Conservation (phyloP, 1,140 invertebrate species). For the Drosophila mauritiana region DNA sequence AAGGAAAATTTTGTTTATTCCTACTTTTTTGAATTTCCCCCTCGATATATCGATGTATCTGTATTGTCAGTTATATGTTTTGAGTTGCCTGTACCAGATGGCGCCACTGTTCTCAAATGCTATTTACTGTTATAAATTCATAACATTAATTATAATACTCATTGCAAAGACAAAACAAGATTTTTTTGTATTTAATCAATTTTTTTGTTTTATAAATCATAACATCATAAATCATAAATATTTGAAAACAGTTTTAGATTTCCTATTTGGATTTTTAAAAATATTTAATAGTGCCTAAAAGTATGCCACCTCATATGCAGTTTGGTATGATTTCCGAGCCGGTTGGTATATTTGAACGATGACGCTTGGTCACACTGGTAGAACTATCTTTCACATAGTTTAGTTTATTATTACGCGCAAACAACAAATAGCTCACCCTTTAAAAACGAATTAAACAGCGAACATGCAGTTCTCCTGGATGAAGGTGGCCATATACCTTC, state of each 20-base stretch:
- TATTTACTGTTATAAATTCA: too few relatives aligned
- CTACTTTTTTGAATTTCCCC: constrained; percentile 28
- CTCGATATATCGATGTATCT: constrained; percentile 4
- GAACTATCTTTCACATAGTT: not conserved
- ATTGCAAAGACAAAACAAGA: too few relatives aligned
- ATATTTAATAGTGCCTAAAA: not conserved
- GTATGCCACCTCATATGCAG: not conserved
- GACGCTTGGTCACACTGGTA: not conserved
- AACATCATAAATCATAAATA: too few relatives aligned
- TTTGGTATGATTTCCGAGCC: not conserved
- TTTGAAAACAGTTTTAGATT: too few relatives aligned
- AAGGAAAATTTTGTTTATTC: not conserved
- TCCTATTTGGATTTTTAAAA: too few relatives aligned
- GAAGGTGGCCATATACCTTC: constrained; percentile 89
- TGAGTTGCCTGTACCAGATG: not conserved
- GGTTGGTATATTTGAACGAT: not conserved
- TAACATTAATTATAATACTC: too few relatives aligned
- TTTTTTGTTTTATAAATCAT: too few relatives aligned
- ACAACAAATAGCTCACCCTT: constrained; percentile 13
- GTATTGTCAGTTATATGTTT: not conserved
- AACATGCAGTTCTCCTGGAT: constrained; percentile 90
- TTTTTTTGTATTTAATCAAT: too few relatives aligned
- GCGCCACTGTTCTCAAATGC: not conserved
- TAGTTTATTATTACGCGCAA: constrained; percentile 9
- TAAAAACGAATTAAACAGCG: not conserved